These are phyloP conservation scores for Ploceus nigricollis DNA, from an alignment of 2,113 vertebrate genomes.

Conservation along the genomic window DNA sequence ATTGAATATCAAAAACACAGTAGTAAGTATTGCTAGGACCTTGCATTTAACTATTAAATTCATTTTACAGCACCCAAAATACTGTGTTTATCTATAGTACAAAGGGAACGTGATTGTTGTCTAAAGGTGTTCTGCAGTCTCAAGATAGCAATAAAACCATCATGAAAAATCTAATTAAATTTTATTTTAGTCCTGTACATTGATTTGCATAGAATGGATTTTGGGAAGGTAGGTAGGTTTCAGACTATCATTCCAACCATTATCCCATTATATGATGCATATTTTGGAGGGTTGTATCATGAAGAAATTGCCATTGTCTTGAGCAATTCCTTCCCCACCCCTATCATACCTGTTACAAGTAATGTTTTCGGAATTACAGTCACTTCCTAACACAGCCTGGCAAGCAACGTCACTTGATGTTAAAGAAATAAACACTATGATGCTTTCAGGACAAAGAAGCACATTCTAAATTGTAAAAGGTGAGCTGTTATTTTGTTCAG, in stretches of 20 bases:
- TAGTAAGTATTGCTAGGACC: background rate
- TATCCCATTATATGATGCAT: background rate
- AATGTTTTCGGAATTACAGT: background rate
- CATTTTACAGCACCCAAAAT: background rate
- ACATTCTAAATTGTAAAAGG: background rate
- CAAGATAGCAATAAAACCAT: background rate
- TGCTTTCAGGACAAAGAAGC: background rate
- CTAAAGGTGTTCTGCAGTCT: background rate
- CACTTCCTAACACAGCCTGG: background rate
- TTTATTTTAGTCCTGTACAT: background rate
- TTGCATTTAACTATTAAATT: background rate
- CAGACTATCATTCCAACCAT: background rate
- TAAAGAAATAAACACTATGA: background rate
- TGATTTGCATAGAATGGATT: background rate
- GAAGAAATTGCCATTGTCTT: background rate
- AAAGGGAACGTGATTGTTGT: background rate
- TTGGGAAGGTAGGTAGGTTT: background rate
- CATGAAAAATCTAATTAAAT: background rate
- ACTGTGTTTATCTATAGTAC: background rate
- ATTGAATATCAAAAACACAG: background rate
- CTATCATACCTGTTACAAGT: background rate
- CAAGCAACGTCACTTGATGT: background rate
- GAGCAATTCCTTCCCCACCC: background rate
- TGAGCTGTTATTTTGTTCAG: background rate
- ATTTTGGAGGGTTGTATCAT: background rate